Base-by-base conservation (phyloP, 2,797 vertebrate genomes). In the Coreius guichenoti region DNA sequence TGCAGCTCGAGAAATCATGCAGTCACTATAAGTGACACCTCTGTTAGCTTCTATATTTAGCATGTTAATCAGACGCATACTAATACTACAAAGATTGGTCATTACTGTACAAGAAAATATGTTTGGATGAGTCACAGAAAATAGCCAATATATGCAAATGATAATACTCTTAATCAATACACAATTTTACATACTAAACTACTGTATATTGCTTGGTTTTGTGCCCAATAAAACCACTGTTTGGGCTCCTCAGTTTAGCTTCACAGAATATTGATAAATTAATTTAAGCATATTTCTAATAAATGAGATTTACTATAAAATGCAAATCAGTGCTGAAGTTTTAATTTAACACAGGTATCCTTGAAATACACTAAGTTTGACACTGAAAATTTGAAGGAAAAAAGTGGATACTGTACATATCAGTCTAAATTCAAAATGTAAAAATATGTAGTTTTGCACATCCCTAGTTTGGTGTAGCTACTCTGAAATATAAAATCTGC, bases 1-100 rank as follows among this genome's bases (percentile, higher is more conserved):
- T 47, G 9, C 43, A 31, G 29, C 58, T 82, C 82, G 6, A 80
- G 72, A 84, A 81, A 84, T 72, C 31, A 23, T n/a, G 56, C 70
- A 33, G 67, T 43, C 31, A 36, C 70, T 75, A 65, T 81, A 76
- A 56, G 14, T 58, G 29, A 39, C 67, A 39, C 43, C 17, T 51
- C 82, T 69, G 49, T 84, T 69, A 69, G 70, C 49, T 4, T 76
- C 83, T 67, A 45, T 33, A 54, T 83, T 56, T 78, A 61, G 45
- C 51, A 56, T 58, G 51, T 75, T 69, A 70, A 39, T 70, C 21
- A 68, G 75, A 70, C 0, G 7, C 65, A 78, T 17, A 45, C 49
- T 58, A 79, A 70, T 72, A 56, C 61, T 54, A 26, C 16, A 75
- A 51, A 67, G 47, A 83, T 39, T 21, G 45, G 51, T 5, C 19